phyloP scores from a whole-genome alignment of 2,888 invertebrate species.

The Eupeodes luniger region DNA sequence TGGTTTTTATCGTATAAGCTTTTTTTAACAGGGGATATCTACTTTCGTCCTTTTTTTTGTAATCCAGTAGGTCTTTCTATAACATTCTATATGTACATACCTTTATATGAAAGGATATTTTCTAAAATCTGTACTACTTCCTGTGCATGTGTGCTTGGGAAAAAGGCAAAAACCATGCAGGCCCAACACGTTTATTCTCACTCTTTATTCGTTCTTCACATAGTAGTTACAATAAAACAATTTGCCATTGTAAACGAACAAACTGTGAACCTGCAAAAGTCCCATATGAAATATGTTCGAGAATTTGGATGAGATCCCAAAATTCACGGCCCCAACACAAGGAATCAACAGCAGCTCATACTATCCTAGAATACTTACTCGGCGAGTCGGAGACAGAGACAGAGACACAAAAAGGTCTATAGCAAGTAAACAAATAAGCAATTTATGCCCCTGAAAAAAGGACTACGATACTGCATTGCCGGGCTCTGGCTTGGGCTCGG shows the following conservation, averaged over 20 bases:
- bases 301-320: slow-evolving; percentile 73
- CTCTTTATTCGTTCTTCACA: slow-evolving; percentile 6
- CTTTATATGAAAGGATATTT: background rate
- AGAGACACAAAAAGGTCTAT: slow-evolving; percentile 48
- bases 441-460: slow-evolving; percentile 56
- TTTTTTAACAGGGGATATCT: background rate
- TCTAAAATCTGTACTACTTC: slow-evolving; percentile 28
- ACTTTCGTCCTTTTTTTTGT: background rate
- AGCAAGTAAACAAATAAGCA: slow-evolving; percentile 69
- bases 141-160: slow-evolving; percentile 18
- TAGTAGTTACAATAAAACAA: slow-evolving; percentile 71
- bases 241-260: slow-evolving; percentile 72
- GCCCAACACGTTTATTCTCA: slow-evolving; percentile 47
- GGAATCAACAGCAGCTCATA: slow-evolving; percentile 34
- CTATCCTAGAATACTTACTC: background rate
- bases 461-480: slow-evolving; percentile 57
- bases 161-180: slow-evolving; percentile 38
- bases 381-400: too few species aligned
- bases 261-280: slow-evolving; percentile 62
- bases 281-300: slow-evolving; percentile 72
- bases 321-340: slow-evolving; percentile 49
- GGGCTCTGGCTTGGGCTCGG: slow-evolving; percentile 34
- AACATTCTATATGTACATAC: too few species aligned
- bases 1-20: background rate
- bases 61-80: background rate